Evolutionary conservation across 1,140 invertebrate species (phyloP), one percentile per base, ranked within the genome.

Genomic region (Protaetia brevitarsis): DNA sequence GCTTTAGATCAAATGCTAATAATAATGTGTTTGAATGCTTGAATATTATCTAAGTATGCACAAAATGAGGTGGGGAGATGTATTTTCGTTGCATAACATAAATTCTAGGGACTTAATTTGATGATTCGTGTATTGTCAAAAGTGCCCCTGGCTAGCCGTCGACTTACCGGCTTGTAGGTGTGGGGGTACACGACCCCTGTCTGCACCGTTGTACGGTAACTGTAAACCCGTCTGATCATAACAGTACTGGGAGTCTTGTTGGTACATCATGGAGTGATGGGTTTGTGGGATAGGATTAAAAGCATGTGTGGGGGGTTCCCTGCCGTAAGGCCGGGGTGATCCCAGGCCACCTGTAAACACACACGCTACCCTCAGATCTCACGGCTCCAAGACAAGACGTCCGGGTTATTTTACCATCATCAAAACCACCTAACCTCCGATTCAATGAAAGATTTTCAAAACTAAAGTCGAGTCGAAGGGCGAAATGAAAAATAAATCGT

Each of bases 131-230:
- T n/a, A n/a, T 66, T 72, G 69, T 71, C 67, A 34, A 67, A 51
- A 67, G 69, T 72, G 70, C 71, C 71, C 72, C 71, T 68, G 68
- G 65, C 60, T 69, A 65, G 61, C 63, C 56, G 73, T 64, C 80
- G 79, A 83, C 84, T 85, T 85, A 85, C 83, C 84, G 81, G 83
- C 81, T 77, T 83, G 81, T 75, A 82, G 80, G 78, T 84, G 82
- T 77, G 80, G 79, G 74, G 74, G 81, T 76, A 74, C 77, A 76
- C 77, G 70, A 77, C 76, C 73, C 82, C 83, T 72, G 77, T 82
- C 77, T 78, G 80, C 75, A 76, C 81, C 76, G 80, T 79, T 76
- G 75, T 76, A 76, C 78, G 77, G 79, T 84, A 85, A 73, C 72
- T 82, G 79, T 78, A 80, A 76, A 78, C 82, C 80, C 77, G 81